phyloP scores from a whole-genome alignment of 2,888 invertebrate species.

The Heterodera filipjevi region DNA sequence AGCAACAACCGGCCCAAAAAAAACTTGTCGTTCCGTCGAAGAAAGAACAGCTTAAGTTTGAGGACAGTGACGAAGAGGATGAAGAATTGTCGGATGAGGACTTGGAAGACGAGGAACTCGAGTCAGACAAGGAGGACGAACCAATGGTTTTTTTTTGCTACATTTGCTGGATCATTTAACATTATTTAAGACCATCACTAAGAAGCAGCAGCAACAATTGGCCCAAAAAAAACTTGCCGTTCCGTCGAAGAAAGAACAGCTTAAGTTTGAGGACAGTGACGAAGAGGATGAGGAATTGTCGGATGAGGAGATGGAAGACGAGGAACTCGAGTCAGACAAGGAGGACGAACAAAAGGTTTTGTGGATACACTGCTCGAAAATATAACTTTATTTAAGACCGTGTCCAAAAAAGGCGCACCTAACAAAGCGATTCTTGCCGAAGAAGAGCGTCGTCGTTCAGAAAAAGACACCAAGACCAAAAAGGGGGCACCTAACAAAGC shows the following conservation, averaged over 20 bases:
- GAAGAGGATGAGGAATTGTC: neutral
- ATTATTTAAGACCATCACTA: too few relatives aligned
- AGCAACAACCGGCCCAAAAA: neutral
- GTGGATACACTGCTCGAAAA: neutral
- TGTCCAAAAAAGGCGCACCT: neutral
- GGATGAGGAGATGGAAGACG: neutral
- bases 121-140: neutral
- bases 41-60: neutral
- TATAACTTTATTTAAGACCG: neutral
- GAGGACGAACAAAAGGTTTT: neutral
- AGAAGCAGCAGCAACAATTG: neutral
- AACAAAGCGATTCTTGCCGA: conserved; percentile 42
- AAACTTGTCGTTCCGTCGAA: neutral
- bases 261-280: neutral
- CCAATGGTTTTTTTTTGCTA: too few relatives aligned
- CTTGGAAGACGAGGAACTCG: neutral
- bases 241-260: neutral
- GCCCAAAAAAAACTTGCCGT: neutral
- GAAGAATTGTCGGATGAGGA: neutral
- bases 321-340: neutral
- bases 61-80: neutral
- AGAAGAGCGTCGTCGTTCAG: too few relatives aligned
- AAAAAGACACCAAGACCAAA: neutral
- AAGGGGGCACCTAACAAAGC: conserved; percentile 6
- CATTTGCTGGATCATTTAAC: neutral